Base-by-base conservation (phyloP, 2,888 invertebrate genomes). In the Scaptodrosophila latifasciaeformis region DNA sequence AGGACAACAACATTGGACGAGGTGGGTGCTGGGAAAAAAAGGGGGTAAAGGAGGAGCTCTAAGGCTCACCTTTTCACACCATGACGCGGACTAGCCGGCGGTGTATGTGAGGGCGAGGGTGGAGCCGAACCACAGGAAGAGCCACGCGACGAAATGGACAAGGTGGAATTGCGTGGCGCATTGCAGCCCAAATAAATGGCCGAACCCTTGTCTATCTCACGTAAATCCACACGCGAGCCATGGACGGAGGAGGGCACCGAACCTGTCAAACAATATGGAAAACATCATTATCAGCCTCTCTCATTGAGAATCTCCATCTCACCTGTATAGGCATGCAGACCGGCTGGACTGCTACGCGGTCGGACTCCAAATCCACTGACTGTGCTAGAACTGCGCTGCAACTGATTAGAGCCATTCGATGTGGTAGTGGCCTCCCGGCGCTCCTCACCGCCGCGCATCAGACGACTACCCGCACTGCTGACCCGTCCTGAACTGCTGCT, bases 261-360 rank as follows among this genome's bases (percentile, higher is more conserved):
- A 59, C 91, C 92, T 90, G 76, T 9, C 40, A 34, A 37, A 30
- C 1, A 19, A 5, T n/a, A 2, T 4, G 1, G 3, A 2, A 17
- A 17, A 3, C n/a, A n/a, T 34, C 17, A 35, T 12, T 9, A 15
- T n/a, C 0, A 12, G 27, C 9, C 0, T 21, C 21, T 12, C 7
- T 35, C 13, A 12, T 2, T 1, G 9, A n/a, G n/a, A n/a, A n/a
- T n/a, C n/a, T n/a, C 4, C 24, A 3, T 24, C 24, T 59, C 86
- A 85, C 91, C 91, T 66, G 92, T 92, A 78, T 93, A 93, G 68
- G 92, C 92, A 82, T 91, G 90, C 55, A 94, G 88, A n/a, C 93
- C 93, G 9, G 93, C 92, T 2, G 94, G 94, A 59, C 93, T 92
- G 45, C 93, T 93, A 66, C 93, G 88, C 1, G 93, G 93, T 65